A percentile compares a stretch with the other conserved stretches of the same genome.
phyloP scores from a whole-genome alignment of 2,888 invertebrate genomes.

The Leucophora obtusa region DNA sequence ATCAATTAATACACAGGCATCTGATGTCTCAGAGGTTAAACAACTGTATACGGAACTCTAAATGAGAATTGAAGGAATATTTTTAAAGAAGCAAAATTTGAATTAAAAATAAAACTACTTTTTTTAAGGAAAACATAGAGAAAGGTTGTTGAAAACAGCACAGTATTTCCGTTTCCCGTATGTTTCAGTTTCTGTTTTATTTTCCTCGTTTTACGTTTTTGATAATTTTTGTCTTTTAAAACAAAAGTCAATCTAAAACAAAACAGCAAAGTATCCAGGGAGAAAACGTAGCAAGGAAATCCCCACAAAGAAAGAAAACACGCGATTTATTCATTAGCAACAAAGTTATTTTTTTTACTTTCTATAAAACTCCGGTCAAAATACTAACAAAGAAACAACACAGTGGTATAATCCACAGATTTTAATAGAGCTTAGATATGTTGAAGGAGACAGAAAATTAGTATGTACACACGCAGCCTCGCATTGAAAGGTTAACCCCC shows the following conservation, averaged over 20 bases:
- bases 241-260: constrained; percentile 35
- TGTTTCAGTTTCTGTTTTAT: constrained; percentile 4
- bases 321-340: constrained; percentile 59
- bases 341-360: constrained; percentile 18
- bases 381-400: constrained; percentile 1
- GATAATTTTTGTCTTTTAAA: constrained; percentile 17
- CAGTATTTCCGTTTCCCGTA: constrained; percentile 56
- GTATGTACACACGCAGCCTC: too few relatives aligned
- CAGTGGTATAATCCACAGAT: too few relatives aligned
- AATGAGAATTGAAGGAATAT: neutral
- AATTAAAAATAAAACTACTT: constrained; percentile 4
- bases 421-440: too few relatives aligned
- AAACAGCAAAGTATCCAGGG: constrained; percentile 18
- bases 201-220: neutral
- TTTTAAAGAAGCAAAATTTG: neutral
- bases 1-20: constrained; percentile 42
- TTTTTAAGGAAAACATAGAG: constrained; percentile 17
- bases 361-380: constrained; percentile 34
- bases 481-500: too few relatives aligned
- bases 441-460: too few relatives aligned
- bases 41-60: neutral
- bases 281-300: constrained; percentile 43
- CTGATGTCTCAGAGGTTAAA: constrained; percentile 26
- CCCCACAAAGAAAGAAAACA: constrained; percentile 9
- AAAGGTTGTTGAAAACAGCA: constrained; percentile 44